Evolutionary conservation across 2,888 invertebrate species (phyloP).

Genomic region (Troglohyphantes excavatus): DNA sequence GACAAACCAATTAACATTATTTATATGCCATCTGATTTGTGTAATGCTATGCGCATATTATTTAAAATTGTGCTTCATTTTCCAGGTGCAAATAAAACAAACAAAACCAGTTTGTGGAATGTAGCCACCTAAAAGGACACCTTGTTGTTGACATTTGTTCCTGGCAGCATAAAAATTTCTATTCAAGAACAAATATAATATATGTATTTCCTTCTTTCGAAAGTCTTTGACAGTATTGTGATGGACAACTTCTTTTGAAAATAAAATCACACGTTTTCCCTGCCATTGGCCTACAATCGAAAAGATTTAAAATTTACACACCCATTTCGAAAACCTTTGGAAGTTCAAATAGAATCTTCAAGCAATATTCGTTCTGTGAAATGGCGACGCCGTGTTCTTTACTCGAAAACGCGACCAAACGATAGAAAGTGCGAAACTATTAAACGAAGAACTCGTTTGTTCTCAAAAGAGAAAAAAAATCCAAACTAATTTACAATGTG

Average conservation of each 20-base stretch:
- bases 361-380: no score
- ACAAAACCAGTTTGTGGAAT: slow-evolving; percentile 1
- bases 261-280: background rate
- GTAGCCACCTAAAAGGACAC: background rate
- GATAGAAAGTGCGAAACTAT: background rate
- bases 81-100: background rate
- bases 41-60: background rate
- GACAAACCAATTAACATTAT: no score
- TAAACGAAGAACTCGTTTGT: background rate
- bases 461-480: background rate
- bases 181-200: background rate
- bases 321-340: no score
- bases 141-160: background rate
- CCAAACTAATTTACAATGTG: background rate
- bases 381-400: no score
- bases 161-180: background rate
- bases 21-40: no score
- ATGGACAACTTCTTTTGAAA: background rate
- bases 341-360: no score
- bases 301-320: no score
- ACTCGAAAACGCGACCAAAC: background rate
- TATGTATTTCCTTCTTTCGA: background rate
- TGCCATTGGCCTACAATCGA: background rate
- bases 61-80: background rate
- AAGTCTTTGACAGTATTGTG: background rate